These are phyloP conservation scores for Cuniculus paca DNA, from an alignment of 2,797 vertebrate genomes.

Conservation along the genomic window DNA sequence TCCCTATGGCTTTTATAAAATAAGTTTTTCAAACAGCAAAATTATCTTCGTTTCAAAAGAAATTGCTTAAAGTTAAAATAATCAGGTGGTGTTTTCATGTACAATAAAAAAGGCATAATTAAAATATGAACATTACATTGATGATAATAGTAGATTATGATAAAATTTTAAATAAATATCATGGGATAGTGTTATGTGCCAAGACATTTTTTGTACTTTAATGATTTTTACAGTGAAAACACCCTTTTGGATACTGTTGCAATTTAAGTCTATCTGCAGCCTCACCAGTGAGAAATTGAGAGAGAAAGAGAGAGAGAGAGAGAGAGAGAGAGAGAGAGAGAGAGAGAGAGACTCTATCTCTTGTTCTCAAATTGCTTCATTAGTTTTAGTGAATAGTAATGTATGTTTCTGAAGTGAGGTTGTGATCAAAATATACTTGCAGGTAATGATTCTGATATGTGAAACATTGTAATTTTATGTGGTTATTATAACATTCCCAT, in stretches of 20 bases:
- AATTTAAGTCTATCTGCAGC: constrained; percentile 69
- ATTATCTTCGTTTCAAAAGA: constrained; percentile 86
- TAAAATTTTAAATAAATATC: constrained; percentile 72
- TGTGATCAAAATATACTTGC: constrained; percentile 76
- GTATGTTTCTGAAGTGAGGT: constrained; percentile 73
- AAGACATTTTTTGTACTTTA: constrained; percentile 70
- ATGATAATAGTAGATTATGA: constrained; percentile 66
- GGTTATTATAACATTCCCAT: constrained; percentile 73
- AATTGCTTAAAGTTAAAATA: constrained; percentile 83
- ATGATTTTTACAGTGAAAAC: constrained; percentile 57
- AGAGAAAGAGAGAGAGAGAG: too few species aligned
- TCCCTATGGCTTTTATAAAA: constrained; percentile 86
- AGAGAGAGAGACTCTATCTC: constrained; percentile 52
- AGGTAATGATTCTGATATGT: constrained; percentile 60
- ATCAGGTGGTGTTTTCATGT: constrained; percentile 83
- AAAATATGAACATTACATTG: constrained; percentile 76
- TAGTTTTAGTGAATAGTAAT: constrained; percentile 74
- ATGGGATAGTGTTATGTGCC: constrained; percentile 62
- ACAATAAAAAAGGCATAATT: constrained; percentile 74
- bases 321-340: too few species aligned
- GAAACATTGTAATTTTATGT: constrained; percentile 66
- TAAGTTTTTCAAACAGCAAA: constrained; percentile 74
- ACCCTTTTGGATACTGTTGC: constrained; percentile 24
- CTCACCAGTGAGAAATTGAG: constrained; percentile 51
- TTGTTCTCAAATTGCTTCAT: constrained; percentile 83